Evolutionary conservation across 2,113 vertebrate genomes (phyloP).

Genomic region (Daboia siamensis): DNA sequence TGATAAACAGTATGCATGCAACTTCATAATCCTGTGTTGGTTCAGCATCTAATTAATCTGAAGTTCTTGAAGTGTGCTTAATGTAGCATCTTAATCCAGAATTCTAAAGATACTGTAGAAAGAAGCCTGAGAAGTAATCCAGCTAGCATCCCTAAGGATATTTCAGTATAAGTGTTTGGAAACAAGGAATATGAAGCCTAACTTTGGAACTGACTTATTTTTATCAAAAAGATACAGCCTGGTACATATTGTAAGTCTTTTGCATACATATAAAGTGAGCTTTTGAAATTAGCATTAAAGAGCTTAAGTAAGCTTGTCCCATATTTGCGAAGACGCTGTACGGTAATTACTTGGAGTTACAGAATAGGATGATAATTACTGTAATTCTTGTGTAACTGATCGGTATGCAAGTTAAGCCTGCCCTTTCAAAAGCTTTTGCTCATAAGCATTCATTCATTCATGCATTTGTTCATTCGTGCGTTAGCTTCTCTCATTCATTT

Average conservation of each 20-base stretch:
- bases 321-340: rapidly evolving
- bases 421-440: slow-evolving; percentile 3
- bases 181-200: background rate
- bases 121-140: background rate
- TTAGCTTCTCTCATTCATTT: background rate
- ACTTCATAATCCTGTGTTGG: background rate
- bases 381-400: background rate
- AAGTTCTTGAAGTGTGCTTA: background rate
- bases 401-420: background rate
- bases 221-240: background rate
- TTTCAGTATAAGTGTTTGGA: background rate
- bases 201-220: background rate
- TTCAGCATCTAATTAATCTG: background rate
- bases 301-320: background rate
- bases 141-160: background rate
- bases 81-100: background rate
- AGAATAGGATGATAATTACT: background rate
- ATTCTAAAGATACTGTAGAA: background rate
- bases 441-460: background rate
- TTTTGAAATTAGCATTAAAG: background rate
- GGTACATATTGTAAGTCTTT: background rate
- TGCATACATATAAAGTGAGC: background rate
- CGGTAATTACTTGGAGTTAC: background rate
- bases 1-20: background rate
- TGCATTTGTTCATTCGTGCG: background rate